Percentiles rank a stretch among this genome's conserved stretches.
phyloP scores from a whole-genome alignment of 2,797 vertebrate genomes.

The Ctenosaura bakeri region DNA sequence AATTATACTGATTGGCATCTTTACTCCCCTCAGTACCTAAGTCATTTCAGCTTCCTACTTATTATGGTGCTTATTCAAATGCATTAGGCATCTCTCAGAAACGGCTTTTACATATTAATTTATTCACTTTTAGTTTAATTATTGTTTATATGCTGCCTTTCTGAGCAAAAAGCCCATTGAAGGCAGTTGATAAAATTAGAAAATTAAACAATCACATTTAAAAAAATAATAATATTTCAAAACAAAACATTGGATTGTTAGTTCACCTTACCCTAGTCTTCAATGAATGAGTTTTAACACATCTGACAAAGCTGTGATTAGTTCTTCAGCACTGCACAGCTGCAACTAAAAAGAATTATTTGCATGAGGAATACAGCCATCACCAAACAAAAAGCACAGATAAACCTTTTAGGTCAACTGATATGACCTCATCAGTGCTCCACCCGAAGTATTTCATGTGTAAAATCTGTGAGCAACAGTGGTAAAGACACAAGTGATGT shows the following conservation, averaged over 20 bases:
- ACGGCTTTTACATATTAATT: not conserved
- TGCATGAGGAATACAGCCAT: not conserved
- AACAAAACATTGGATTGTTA: slow-evolving; percentile 15
- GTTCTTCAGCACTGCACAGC: not conserved
- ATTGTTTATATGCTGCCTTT: not conserved
- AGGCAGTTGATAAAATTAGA: not conserved
- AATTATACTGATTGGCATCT: slow-evolving; percentile 24
- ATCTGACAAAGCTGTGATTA: not conserved
- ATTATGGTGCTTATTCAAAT: not conserved
- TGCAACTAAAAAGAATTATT: not conserved
- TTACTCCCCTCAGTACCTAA: slow-evolving; percentile 25
- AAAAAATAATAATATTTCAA: not conserved
- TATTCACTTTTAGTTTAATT: not conserved
- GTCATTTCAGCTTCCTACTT: not conserved
- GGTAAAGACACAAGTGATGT: not conserved
- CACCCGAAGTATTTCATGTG: not conserved
- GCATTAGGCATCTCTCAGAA: slow-evolving; percentile 8
- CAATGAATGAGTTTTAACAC: not conserved
- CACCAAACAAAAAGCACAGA: not conserved
- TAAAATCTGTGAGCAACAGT: not conserved
- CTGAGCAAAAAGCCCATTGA: not conserved
- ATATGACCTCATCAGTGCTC: not conserved
- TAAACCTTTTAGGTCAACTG: not conserved
- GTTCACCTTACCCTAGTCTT: not conserved
- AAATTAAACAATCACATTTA: not conserved